Conservation (phyloP, 2,888 invertebrate species). For the Hydraecia micacea region DNA sequence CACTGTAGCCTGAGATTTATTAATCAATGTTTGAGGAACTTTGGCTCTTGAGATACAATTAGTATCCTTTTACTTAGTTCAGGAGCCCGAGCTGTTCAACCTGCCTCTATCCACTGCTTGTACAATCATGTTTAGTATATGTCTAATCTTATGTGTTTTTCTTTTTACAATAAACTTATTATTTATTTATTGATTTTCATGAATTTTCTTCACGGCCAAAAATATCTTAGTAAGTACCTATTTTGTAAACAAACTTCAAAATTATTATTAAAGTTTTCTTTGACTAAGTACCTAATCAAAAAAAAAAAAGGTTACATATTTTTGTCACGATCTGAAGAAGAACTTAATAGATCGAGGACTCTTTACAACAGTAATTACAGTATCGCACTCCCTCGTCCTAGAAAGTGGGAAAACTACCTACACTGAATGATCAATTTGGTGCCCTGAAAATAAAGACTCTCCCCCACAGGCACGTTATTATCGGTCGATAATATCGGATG, state of each 20-base stretch:
- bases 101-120: too few relatives aligned
- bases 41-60: too few relatives aligned
- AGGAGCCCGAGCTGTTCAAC: too few relatives aligned
- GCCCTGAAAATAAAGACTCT: background rate
- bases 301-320: background rate
- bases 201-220: background rate
- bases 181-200: background rate
- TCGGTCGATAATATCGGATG: background rate
- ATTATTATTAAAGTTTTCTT: background rate
- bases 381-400: background rate
- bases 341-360: background rate
- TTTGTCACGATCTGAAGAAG: background rate
- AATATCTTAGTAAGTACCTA: too few relatives aligned
- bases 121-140: too few relatives aligned
- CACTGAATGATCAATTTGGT: slow-evolving; percentile 34
- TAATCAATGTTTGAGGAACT: too few relatives aligned
- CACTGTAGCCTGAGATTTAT: too few relatives aligned
- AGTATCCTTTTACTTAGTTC: too few relatives aligned
- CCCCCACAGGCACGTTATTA: too few relatives aligned
- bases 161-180: too few relatives aligned
- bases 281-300: background rate
- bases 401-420: background rate
- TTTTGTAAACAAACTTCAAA: background rate
- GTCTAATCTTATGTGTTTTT: too few relatives aligned
- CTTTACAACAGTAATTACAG: background rate